Conservation (phyloP, 2,797 vertebrate genomes). For the Monodelphis domestica region DNA sequence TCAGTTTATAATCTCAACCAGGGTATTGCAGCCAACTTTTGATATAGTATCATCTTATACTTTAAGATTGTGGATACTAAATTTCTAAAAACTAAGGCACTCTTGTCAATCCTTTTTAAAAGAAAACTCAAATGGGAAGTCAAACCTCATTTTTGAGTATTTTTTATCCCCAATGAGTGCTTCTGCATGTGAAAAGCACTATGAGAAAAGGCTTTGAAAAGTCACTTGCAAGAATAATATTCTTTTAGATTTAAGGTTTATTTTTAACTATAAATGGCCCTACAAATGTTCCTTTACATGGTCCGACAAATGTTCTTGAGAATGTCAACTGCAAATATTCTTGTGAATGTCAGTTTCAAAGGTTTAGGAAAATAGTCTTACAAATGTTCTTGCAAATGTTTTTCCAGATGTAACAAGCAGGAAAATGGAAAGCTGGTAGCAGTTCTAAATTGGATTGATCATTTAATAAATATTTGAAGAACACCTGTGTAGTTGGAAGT, state of each 20-base stretch:
- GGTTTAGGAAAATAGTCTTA: conserved; percentile 55
- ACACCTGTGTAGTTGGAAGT: not conserved
- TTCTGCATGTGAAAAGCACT: not conserved
- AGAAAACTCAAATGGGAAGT: not conserved
- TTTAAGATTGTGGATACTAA: not conserved
- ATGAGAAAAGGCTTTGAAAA: not conserved
- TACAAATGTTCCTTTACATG: conserved; percentile 51
- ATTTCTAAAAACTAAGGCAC: conserved; percentile 23
- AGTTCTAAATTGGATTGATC: not conserved
- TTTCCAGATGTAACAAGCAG: conserved; percentile 13
- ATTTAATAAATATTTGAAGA: conserved; percentile 5
- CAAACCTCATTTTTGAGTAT: not conserved
- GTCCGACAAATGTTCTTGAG: conserved; percentile 11
- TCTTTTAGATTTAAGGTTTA: conserved; percentile 42
- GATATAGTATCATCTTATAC: not conserved
- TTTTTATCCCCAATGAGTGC: not conserved
- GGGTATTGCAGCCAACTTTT: not conserved
- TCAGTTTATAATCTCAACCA: not conserved
- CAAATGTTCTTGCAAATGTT: conserved; percentile 51
- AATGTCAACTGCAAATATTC: conserved; percentile 52
- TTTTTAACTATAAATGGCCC: conserved; percentile 49
- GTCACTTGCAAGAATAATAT: conserved; percentile 18
- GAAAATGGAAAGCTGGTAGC: conserved; percentile 27
- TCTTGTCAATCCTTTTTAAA: conserved; percentile 1
- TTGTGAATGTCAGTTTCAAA: conserved; percentile 53